These are phyloP conservation scores for Macquaria ambigua DNA, from an alignment of 2,113 vertebrate species.

Conservation along the genomic window DNA sequence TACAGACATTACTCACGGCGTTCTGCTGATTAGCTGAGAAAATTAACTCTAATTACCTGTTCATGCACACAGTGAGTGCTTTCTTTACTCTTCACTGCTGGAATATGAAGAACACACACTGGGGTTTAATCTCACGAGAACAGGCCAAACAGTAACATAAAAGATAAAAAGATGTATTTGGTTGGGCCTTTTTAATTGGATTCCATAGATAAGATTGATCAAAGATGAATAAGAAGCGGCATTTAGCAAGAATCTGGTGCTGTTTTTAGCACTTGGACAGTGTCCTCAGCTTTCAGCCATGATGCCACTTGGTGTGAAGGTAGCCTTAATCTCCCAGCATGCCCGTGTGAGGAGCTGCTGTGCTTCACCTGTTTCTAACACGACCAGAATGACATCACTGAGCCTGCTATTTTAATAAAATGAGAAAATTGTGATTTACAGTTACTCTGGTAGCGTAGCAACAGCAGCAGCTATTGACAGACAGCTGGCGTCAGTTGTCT, in stretches of 20 bases:
- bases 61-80: not conserved
- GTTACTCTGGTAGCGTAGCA: conserved; percentile 12
- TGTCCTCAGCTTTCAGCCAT: not conserved
- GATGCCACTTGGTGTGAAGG: not conserved
- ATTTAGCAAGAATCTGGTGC: not conserved
- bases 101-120: not conserved
- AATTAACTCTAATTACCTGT: conserved; percentile 48
- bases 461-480: conserved; percentile 51
- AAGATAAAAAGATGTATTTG: not conserved
- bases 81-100: not conserved
- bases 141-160: not conserved
- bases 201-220: not conserved
- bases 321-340: conserved; percentile 34
- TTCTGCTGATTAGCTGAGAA: conserved; percentile 41
- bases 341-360: conserved; percentile 18
- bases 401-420: not conserved
- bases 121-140: not conserved
- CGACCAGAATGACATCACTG: not conserved
- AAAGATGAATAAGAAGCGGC: not conserved
- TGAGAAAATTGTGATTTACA: not conserved
- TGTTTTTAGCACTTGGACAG: not conserved
- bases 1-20: conserved; percentile 32
- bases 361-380: conserved; percentile 16
- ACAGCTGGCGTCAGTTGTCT: conserved; percentile 57
- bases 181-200: not conserved